A percentile compares a stretch with the other conserved stretches of the same genome.
These are phyloP conservation scores for Ctenopoma kingsleyae DNA, from an alignment of 2,797 vertebrate species.

Conservation along the genomic window DNA sequence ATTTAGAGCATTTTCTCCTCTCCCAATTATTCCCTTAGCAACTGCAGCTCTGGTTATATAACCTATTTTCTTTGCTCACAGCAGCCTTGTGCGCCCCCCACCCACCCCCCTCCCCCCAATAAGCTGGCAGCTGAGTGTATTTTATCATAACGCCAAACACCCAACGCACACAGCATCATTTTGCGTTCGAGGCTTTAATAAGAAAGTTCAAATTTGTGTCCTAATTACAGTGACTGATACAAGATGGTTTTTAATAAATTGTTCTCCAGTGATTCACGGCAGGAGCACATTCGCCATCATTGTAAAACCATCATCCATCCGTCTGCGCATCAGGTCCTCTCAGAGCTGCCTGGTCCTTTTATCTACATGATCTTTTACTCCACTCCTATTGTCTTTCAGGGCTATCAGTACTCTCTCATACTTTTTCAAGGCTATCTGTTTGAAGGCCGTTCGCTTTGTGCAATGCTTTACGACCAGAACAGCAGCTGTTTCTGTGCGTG, in stretches of 20 bases:
- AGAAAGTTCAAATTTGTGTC: neutral
- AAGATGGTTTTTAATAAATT: neutral
- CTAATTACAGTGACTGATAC: no score
- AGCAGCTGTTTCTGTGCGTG: conserved; percentile 42
- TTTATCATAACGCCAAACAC: neutral
- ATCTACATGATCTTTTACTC: conserved; percentile 36
- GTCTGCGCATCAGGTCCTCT: neutral
- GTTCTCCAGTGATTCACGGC: neutral
- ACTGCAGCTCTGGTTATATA: conserved; percentile 59
- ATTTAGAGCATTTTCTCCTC: conserved; percentile 33
- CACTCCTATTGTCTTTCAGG: conserved; percentile 11
- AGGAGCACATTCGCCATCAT: neutral
- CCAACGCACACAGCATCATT: neutral
- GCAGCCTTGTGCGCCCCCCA: conserved; percentile 40
- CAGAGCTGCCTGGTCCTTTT: neutral
- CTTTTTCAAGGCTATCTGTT: conserved; percentile 54
- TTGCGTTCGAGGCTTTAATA: neutral
- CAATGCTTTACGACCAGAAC: conserved; percentile 46
- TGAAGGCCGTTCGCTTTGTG: conserved; percentile 41
- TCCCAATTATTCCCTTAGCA: conserved; percentile 50
- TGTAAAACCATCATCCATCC: neutral
- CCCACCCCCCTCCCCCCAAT: conserved; percentile 16
- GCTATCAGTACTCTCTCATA: conserved; percentile 28
- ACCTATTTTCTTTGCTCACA: conserved; percentile 58
- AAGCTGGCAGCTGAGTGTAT: no score